These are phyloP conservation scores for Sebastiscus tertius DNA, from an alignment of 2,797 vertebrate genomes.

Conservation along the genomic window DNA sequence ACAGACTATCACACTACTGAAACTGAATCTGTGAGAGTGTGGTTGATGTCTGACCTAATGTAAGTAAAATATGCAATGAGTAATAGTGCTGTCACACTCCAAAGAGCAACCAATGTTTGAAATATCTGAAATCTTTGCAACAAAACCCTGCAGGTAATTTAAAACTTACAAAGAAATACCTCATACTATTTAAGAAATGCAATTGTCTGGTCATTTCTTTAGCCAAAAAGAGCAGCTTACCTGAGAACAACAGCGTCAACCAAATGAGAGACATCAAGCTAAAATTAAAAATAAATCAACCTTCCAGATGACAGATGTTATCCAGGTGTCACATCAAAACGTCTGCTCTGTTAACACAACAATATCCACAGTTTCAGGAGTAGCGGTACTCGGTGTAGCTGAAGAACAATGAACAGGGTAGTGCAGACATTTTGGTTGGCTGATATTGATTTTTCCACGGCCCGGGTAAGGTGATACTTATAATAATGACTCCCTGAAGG, in stretches of 20 bases:
- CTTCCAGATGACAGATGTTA: not conserved
- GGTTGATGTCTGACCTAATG: fast-evolving
- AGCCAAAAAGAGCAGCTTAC: slow-evolving; percentile 65
- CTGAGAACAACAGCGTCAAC: slow-evolving; percentile 72
- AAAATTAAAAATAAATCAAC: not conserved
- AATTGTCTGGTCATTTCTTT: not conserved
- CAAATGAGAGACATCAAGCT: slow-evolving; percentile 69
- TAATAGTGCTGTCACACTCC: not conserved
- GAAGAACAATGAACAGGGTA: slow-evolving; percentile 34
- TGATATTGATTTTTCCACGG: slow-evolving; percentile 81
- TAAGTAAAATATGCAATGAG: not conserved
- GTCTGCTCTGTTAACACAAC: not conserved
- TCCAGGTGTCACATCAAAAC: slow-evolving; percentile 25
- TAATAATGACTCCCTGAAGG: slow-evolving; percentile 46
- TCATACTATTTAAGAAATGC: not conserved
- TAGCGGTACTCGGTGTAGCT: not conserved
- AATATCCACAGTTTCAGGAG: slow-evolving; percentile 38
- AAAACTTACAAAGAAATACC: not conserved
- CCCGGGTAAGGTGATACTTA: slow-evolving; percentile 77
- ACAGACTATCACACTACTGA: not conserved
- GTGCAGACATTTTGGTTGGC: slow-evolving; percentile 59
- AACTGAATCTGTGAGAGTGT: not conserved
- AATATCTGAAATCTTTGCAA: not conserved
- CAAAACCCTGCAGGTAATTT: not conserved
- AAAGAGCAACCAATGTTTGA: not conserved